phyloP scores from a whole-genome alignment of 1,140 invertebrate species.

The Spodoptera frugiperda region DNA sequence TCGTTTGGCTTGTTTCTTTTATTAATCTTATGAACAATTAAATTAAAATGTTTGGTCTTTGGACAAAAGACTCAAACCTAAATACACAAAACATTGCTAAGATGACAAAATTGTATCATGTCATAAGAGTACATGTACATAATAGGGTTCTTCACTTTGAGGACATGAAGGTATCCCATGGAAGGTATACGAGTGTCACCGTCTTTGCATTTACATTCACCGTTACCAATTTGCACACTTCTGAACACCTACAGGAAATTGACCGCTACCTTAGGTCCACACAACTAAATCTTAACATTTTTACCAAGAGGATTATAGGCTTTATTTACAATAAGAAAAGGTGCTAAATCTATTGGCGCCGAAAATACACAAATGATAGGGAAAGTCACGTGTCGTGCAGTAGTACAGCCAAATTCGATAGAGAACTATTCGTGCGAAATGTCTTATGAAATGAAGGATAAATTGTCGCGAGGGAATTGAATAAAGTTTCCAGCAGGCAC shows the following conservation, averaged over 20 bases:
- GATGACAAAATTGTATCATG: no score
- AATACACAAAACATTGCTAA: no score
- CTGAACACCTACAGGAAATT: conserved; percentile 40
- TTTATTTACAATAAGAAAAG: conserved; percentile 9
- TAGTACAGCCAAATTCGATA: conserved; percentile 55
- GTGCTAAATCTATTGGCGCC: conserved; percentile 1
- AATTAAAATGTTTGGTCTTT: no score
- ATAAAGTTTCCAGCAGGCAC: conserved; percentile 30
- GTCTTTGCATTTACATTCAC: neutral
- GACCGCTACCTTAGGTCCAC: conserved; percentile 24
- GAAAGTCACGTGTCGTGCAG: conserved; percentile 53
- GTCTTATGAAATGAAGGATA: conserved; percentile 60
- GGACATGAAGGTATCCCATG: conserved; percentile 58
- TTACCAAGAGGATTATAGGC: neutral
- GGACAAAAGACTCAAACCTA: no score
- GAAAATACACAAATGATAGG: conserved; percentile 30
- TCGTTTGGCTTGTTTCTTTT: conserved; percentile 14
- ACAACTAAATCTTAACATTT: neutral
- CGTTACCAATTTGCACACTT: conserved; percentile 28
- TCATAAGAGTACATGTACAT: no score
- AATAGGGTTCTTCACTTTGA: conserved; percentile 55
- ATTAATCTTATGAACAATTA: neutral
- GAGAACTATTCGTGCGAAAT: conserved; percentile 60
- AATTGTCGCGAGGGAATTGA: conserved; percentile 58
- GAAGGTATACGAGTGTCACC: conserved; percentile 50